Conservation (phyloP, 2,113 vertebrate genomes). For the Psettodes erumei region DNA sequence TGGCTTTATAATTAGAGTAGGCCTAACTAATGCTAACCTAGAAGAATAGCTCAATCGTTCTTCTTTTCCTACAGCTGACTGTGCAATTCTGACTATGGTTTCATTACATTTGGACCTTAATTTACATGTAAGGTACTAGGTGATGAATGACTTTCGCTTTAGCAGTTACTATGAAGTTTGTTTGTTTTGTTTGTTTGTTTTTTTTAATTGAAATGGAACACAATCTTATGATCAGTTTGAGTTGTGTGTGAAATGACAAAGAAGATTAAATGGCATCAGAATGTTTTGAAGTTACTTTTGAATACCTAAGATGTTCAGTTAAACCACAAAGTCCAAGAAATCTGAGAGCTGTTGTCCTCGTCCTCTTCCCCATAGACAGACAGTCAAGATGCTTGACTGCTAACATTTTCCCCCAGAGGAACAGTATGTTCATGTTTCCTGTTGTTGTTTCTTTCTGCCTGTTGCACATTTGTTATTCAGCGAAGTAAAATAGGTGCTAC, state of each 20-base stretch:
- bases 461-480: slow-evolving; percentile 63
- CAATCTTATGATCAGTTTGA: slow-evolving; percentile 13
- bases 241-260: slow-evolving; percentile 42
- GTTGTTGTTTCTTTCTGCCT: slow-evolving; percentile 43
- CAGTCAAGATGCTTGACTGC: slow-evolving; percentile 14
- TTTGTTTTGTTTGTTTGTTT: slow-evolving; percentile 1
- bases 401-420: slow-evolving; percentile 4
- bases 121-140: slow-evolving; percentile 49
- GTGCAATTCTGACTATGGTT: slow-evolving; percentile 59
- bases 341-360: slow-evolving; percentile 18
- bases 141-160: slow-evolving; percentile 38
- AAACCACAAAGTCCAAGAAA: slow-evolving; percentile 35
- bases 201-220: slow-evolving; percentile 8
- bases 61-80: slow-evolving; percentile 55
- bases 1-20: slow-evolving; percentile 58
- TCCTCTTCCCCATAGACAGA: not conserved
- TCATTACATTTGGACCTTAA: slow-evolving; percentile 60
- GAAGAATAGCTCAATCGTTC: slow-evolving; percentile 47
- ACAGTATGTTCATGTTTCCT: slow-evolving; percentile 26
- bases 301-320: slow-evolving; percentile 47
- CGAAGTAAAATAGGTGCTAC: slow-evolving; percentile 50
- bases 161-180: slow-evolving; percentile 28
- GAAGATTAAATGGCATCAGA: slow-evolving; percentile 56
- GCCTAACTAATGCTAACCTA: slow-evolving; percentile 57
- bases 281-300: slow-evolving; percentile 57